Conservation (phyloP, 2,888 invertebrate genomes). For the Ennomos quercinarius region DNA sequence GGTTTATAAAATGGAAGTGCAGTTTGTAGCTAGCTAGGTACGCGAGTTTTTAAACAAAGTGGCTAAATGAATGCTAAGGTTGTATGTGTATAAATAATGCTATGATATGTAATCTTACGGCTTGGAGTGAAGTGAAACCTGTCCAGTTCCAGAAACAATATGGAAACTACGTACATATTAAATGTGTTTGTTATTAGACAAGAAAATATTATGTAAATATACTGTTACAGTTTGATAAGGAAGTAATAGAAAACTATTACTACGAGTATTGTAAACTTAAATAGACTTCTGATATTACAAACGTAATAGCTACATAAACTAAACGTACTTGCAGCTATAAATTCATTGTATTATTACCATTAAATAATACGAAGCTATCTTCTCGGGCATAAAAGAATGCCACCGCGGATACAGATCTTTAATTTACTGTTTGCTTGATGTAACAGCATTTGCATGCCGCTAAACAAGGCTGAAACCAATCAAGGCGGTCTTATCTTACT, state of each 20-base stretch:
- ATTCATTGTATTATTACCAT: slow-evolving; percentile 19
- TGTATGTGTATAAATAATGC: too few species aligned
- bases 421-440: slow-evolving; percentile 45
- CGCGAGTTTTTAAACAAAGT: too few species aligned
- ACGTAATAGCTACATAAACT: slow-evolving; percentile 18
- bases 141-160: too few species aligned
- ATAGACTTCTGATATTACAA: slow-evolving; percentile 15
- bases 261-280: slow-evolving; percentile 10
- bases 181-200: too few species aligned
- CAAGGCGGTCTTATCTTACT: slow-evolving; percentile 58
- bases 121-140: too few species aligned
- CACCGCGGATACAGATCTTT: slow-evolving; percentile 45
- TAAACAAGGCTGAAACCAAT: slow-evolving; percentile 59
- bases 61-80: too few species aligned
- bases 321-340: slow-evolving; percentile 6
- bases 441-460: slow-evolving; percentile 58
- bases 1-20: too few species aligned
- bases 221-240: slow-evolving; percentile 9
- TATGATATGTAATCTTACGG: too few species aligned
- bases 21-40: too few species aligned
- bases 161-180: too few species aligned
- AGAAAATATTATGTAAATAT: background rate
- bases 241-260: slow-evolving; percentile 11
- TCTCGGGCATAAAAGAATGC: slow-evolving; percentile 45
- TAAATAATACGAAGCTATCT: slow-evolving; percentile 18